Evolutionary conservation across 2,888 invertebrate species (phyloP), one percentile per base, ranked within the genome.

Genomic region (Leptothorax acervorum): DNA sequence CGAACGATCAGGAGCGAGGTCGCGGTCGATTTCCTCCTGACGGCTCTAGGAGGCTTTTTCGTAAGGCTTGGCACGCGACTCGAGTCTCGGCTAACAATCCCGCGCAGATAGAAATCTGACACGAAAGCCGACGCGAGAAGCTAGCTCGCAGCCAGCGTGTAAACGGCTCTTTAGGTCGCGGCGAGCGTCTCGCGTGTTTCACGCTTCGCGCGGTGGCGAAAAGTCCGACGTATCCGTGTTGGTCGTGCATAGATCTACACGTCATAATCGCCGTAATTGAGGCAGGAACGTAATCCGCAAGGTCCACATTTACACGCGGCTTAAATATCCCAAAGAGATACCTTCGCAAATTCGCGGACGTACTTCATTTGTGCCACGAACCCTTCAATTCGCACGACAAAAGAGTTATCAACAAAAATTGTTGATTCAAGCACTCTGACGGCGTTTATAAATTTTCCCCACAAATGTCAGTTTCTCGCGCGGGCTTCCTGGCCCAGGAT

Each of bases 21-120:
- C 48, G 66, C 28, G 9, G 31, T 48, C 42, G 76, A 82, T 74
- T 70, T 83, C 51, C 76, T 82, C 42, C 66, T 35, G 55, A 65
- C 48, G n/a, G 45, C 35, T 18, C 51, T n/a, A 11, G 39, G 39
- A n/a, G 23, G 23, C 23, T 35, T 87, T 55, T 78, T 82, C 84
- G 73, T 70, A 85, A 73, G 51, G 35, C 55, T 57, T 53, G 73
- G 71, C 73, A 63, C 55, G 65, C 78, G 70, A 75, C 74, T 83
- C 84, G 82, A 66, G 51, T 39, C 5, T 35, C 70, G 53, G 51
- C 85, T 87, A 87, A 86, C 83, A 87, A 83, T 66, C 57, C 35
- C 28, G 12, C 60, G 55, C 23, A 85, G 87, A 87, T 88, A 84
- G 28, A 65, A 79, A 86, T 86, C 86, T 85, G 78, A 83, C 75